These are phyloP conservation scores for Phaethon lepturus DNA, from an alignment of 2,113 vertebrate species.

Conservation along the genomic window DNA sequence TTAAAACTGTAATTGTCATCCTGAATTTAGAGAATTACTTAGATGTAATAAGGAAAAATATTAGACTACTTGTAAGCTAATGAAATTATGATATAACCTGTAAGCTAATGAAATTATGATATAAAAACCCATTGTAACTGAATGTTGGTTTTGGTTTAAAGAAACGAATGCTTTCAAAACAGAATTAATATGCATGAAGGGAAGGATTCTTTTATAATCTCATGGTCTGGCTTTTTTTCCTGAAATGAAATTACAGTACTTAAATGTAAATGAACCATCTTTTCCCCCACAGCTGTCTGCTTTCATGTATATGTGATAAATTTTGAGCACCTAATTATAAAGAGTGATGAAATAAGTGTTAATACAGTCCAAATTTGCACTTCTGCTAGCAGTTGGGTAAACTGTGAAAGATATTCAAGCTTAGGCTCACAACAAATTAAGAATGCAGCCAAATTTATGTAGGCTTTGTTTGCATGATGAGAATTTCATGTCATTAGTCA, in stretches of 20 bases:
- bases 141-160: neutral
- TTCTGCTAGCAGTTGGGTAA: neutral
- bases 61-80: neutral
- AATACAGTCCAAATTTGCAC: neutral
- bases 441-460: neutral
- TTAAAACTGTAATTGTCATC: neutral
- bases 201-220: neutral
- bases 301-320: conserved; percentile 11
- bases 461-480: neutral
- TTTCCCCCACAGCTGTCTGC: conserved; percentile 20
- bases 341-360: neutral
- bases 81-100: neutral
- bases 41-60: neutral
- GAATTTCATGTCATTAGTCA: neutral
- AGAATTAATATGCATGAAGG: conserved; percentile 6
- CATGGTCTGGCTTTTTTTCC: neutral
- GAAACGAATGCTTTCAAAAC: conserved; percentile 5
- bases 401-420: neutral
- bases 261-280: conserved; percentile 30
- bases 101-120: neutral
- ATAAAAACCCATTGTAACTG: neutral
- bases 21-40: neutral
- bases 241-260: conserved; percentile 29
- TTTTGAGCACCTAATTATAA: conserved; percentile 43
- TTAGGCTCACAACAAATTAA: neutral